Base-by-base conservation (phyloP, 1,140 invertebrate species). In the Branchinecta lynchi region DNA sequence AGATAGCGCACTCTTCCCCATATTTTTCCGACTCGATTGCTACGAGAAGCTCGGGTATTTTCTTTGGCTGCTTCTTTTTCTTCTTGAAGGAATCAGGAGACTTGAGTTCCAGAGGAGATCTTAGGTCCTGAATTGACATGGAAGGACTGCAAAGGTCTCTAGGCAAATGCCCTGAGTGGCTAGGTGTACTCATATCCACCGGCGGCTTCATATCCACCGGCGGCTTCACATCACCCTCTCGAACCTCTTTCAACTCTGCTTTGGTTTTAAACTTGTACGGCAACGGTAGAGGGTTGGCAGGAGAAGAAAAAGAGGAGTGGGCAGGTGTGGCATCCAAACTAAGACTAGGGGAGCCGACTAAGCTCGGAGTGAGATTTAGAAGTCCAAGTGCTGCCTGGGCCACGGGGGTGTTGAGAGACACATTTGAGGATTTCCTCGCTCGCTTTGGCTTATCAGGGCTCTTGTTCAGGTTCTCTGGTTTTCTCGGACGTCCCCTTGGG, bases 211-310 rank as follows among this genome's bases (percentile, higher is more conserved):
- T n/a, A 51, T 9, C 9, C 9, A 51, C n/a, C 9, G 51, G 17
- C 12, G 51, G 51, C 12, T 12, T 12, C 17, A 15, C 12, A 20
- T 12, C 51, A 3, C 12, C 17, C 17, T 60, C 51, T 20, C 17
- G 51, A 60, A 60, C 51, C 51, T 60, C 12, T 20, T 60, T 60
- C 17, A 60, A 20, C 51, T 60, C 51, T 15, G 51, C 51, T 20
- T 60, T 60, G 12, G 51, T 60, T 60, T 60, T 60, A 60, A 60
- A 60, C 51, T 60, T 60, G 51, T 60, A 60, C 17, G 51, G 51
- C 12, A 20, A 12, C 12, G 51, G 51, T 6, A 15, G 12, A 12
- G 51, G 51, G 17, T 12, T 2, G 12, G 12, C 12, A 3, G 17
- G 12, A 32, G 32, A 32, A 32, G 32, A 32, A 32, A 32, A 32